These are phyloP conservation scores for Electrona antarctica DNA, from an alignment of 2,113 vertebrate genomes.

Conservation along the genomic window DNA sequence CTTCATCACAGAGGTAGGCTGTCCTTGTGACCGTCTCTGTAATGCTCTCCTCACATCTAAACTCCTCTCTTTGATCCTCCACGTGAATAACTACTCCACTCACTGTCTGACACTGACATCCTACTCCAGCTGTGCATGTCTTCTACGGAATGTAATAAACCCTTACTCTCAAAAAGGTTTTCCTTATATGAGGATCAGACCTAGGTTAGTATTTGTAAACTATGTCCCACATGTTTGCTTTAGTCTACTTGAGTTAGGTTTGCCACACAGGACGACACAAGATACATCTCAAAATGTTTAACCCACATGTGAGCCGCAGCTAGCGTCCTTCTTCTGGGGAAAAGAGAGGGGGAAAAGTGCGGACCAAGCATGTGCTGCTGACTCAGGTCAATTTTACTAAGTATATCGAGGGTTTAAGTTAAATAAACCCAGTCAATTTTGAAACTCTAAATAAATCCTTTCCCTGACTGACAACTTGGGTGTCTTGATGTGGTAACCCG, in stretches of 20 bases:
- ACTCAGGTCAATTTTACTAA: no score
- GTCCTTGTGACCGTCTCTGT: slow-evolving; percentile 1
- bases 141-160: not conserved
- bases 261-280: no score
- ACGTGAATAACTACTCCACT: no score
- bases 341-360: no score
- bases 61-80: slow-evolving; percentile 53
- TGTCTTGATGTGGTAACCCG: no score
- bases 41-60: not conserved
- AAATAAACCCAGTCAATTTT: not conserved
- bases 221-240: not conserved
- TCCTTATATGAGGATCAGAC: not conserved
- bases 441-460: not conserved
- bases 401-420: no score
- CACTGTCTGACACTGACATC: not conserved
- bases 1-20: slow-evolving; percentile 76
- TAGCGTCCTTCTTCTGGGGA: no score
- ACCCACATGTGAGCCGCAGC: no score
- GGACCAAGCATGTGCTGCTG: no score
- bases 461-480: not conserved
- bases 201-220: not conserved
- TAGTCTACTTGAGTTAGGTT: no score
- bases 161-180: not conserved
- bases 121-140: not conserved
- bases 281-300: no score